Base-by-base conservation (phyloP, 2,888 invertebrate genomes). In the Argyresthia albistria region DNA sequence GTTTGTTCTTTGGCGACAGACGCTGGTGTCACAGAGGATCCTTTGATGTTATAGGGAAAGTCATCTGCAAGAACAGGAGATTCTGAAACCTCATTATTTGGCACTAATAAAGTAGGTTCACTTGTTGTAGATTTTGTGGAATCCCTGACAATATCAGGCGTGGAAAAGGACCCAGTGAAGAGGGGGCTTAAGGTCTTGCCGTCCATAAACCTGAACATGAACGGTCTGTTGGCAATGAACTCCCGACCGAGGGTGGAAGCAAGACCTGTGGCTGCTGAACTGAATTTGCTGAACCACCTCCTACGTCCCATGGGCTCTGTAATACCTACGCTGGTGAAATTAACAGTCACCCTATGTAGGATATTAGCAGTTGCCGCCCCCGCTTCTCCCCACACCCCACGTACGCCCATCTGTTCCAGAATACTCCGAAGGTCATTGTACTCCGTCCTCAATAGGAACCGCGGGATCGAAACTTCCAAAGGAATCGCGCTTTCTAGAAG, bases 241-340 rank as follows among this genome's bases (percentile, higher is more conserved):
- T 43, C 43, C n/a, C 43, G 50, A 11, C 50, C 50, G 11, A 50
- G 11, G 9, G 50, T 35, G 60, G 68, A 71, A 39, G 66, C 67
- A 56, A 62, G 69, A 43, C 69, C 72, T 2, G 70, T 72, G 58
- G 61, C 62, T 54, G 71, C 69, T 57, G 58, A 61, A 67, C 12
- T 35, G 12, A 11, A 8, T 8, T 11, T 14, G 15, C 15, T 48
- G 47, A 55, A 12, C 55, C 46, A 1, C 59, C 56, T 16, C 9
- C 2, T 8, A 48, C 51, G 2, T 50, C 55, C 48, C 25, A 35
- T 4, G 25, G 56, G n/a, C 39, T 39, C 39, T 48, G 54, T 14
- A 56, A 43, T 49, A 8, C 52, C 46, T 14, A 50, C 52, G 50
- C 43, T 51, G 35, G 51, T 50, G 10, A 39, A 46, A 1, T 9